A percentile compares a stretch with the other conserved stretches of the same genome.
Evolutionary conservation across 1,140 invertebrate species (phyloP).

Genomic region (Aradophagus sp.): DNA sequence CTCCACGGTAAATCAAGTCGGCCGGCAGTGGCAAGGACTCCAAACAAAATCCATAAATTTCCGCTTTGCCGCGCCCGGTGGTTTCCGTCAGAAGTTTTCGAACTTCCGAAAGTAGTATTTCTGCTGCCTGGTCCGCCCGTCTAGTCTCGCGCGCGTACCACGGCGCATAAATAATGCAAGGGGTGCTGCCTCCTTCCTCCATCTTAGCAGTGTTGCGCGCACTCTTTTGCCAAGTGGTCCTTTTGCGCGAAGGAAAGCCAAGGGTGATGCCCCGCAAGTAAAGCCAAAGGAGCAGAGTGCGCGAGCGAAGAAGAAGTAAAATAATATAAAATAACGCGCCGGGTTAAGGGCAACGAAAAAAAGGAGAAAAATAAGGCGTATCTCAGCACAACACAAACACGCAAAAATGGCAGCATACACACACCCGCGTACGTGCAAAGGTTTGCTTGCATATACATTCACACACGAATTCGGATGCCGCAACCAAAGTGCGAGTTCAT

Average conservation of each 20-base stretch:
- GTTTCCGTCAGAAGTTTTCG: constrained; percentile 73
- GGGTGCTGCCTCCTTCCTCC: constrained; percentile 39
- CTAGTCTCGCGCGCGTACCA: constrained; percentile 52
- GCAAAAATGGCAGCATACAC: background rate
- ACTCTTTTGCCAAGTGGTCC: constrained; percentile 48
- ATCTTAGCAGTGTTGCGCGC: constrained; percentile 40
- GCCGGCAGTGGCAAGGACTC: constrained; percentile 62
- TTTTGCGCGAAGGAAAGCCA: constrained; percentile 38
- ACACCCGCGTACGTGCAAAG: background rate
- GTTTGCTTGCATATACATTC: too few species aligned
- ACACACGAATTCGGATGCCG: too few species aligned
- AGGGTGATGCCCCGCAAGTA: constrained; percentile 28
- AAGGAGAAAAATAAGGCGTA: too few species aligned
- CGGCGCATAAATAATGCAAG: constrained; percentile 68
- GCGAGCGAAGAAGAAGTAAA: constrained; percentile 26
- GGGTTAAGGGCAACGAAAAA: background rate
- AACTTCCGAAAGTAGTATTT: constrained; percentile 73
- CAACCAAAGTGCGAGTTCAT: constrained; percentile 22
- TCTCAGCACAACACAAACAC: constrained; percentile 7
- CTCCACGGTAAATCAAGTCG: constrained; percentile 66
- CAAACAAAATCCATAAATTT: constrained; percentile 75
- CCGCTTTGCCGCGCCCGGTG: constrained; percentile 68
- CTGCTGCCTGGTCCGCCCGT: constrained; percentile 58
- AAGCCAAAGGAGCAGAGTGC: constrained; percentile 14
- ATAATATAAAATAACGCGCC: constrained; percentile 28